Percentiles rank a stretch among this genome's conserved stretches.
Conservation (phyloP, 2,797 vertebrate genomes). For the Platalea minor region DNA sequence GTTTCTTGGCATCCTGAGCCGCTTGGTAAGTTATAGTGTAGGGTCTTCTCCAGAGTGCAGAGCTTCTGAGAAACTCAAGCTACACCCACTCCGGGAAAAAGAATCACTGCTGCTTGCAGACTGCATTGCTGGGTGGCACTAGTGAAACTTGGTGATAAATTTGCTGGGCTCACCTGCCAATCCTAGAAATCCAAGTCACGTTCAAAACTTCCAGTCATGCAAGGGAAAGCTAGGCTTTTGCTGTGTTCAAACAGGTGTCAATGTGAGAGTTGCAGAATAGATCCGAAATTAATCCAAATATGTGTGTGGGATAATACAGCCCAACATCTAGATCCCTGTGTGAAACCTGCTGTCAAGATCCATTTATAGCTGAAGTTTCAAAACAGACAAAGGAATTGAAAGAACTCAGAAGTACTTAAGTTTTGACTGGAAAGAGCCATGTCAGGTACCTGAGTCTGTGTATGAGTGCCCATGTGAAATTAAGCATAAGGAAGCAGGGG, state of each 20-base stretch:
- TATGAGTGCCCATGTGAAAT: background rate
- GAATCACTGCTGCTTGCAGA: background rate
- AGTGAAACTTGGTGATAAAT: background rate
- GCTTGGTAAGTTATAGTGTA: background rate
- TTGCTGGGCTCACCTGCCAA: background rate
- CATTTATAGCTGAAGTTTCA: background rate
- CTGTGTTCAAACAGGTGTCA: background rate
- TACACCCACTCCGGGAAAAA: background rate
- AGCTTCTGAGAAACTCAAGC: background rate
- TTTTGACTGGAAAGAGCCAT: background rate
- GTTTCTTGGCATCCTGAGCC: background rate
- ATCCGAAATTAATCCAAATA: background rate
- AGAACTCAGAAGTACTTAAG: background rate
- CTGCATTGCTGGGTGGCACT: background rate
- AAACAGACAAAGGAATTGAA: background rate
- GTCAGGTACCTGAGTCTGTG: accelerated
- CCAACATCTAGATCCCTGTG: background rate
- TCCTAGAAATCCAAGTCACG: background rate
- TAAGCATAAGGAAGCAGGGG: background rate
- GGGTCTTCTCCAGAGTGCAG: background rate
- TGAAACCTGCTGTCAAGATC: background rate
- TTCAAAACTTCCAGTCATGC: background rate
- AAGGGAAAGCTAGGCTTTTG: background rate
- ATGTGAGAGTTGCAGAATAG: background rate
- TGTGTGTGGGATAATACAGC: background rate